Evolutionary conservation across 30 jellyfish, hydroid and myxozoan species (phyloP), one percentile per base, ranked within the genome.

Genomic region (Aurelia coerulea): DNA sequence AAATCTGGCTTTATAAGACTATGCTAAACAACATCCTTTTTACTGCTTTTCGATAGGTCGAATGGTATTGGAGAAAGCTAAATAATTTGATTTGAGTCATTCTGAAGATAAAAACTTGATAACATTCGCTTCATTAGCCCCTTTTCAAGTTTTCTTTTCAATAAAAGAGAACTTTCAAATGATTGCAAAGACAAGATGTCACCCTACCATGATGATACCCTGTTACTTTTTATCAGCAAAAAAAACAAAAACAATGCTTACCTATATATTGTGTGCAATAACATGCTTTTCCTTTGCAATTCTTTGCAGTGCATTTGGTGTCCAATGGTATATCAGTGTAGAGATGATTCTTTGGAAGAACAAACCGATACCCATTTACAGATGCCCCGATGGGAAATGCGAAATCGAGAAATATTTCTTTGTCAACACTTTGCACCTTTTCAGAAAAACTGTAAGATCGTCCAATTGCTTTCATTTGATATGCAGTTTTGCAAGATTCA

Each of bases 361-460:
- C 83, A 76, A 91, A 91, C 49, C 88, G 73, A 59, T 85, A 65
- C 15, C 94, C 98, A 78, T 88, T 88, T 9, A 88, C 87, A 9
- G 97, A 85, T 12, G 95, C 92, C 41, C 91, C 97, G 31, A 97
- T 92, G 8, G 98, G 98, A 58, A 92, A 92, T 0, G 98, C 98
- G 42, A 92, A 92, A 51, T 92, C 91, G 10, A 92, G 76, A 81
- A 87, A 87, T 49, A 78, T 49, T 73, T 93, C 94, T 82, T 16
- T 51, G 60, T 97, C 90, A 68, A 62, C 96, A 35, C 78, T 58
- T 29, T 46, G 67, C 37, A 91, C 79, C 62, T 71, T 66, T 11
- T 90, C 85, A 10, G 94, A 86, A 41, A 80, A 74, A n/a, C 79
- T 93, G 29, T 15, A n/a, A 19, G 79, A 58, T 14, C 85, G 62